Conservation (phyloP, 2,797 vertebrate genomes). For the Rhinogobio ventralis region DNA sequence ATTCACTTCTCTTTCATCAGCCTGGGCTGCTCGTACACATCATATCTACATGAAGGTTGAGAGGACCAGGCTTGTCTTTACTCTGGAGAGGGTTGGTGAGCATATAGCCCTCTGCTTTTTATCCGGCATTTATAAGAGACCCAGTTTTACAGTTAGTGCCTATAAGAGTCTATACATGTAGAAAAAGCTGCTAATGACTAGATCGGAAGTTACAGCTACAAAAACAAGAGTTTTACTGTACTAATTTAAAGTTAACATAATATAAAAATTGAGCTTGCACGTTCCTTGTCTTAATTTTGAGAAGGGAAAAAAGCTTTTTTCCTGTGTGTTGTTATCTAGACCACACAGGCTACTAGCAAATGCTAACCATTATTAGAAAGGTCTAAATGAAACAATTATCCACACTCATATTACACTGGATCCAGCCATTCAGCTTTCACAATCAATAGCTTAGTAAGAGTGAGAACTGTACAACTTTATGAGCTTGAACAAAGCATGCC, state of each 20-base stretch:
- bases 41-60: slow-evolving; percentile 17
- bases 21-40: slow-evolving; percentile 20
- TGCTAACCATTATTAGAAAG: background rate
- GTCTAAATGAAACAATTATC: slow-evolving; percentile 2
- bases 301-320: no score
- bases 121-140: slow-evolving; percentile 64
- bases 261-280: background rate
- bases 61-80: slow-evolving; percentile 1
- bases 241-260: background rate
- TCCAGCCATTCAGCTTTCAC: slow-evolving; percentile 22
- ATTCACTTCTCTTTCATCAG: slow-evolving; percentile 41
- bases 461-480: background rate
- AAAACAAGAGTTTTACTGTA: slow-evolving; percentile 9
- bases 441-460: slow-evolving; percentile 29
- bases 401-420: slow-evolving; percentile 9
- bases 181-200: slow-evolving; percentile 9
- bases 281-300: no score
- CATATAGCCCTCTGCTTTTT: slow-evolving; percentile 67
- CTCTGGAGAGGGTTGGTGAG: slow-evolving; percentile 55
- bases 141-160: slow-evolving; percentile 66
- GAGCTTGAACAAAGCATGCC: slow-evolving; percentile 31
- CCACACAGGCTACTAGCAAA: background rate
- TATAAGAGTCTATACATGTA: background rate
- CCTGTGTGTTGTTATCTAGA: background rate
- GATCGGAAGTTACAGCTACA: background rate